phyloP scores from a whole-genome alignment of 2,113 vertebrate genomes.

The Burhinus bistriatus region DNA sequence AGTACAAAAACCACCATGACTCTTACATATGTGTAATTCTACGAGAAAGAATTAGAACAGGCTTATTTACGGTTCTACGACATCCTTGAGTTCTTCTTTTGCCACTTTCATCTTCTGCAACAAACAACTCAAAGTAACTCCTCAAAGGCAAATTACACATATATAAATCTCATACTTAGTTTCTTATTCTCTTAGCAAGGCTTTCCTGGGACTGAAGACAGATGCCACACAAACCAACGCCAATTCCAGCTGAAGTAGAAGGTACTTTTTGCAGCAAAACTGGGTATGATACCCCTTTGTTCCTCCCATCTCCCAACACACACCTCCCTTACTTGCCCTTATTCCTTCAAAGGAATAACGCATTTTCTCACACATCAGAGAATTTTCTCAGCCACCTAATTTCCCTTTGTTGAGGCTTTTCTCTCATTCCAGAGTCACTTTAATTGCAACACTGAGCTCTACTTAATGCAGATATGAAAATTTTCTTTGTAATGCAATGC shows the following conservation, averaged over 20 bases:
- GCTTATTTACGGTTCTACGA: background rate
- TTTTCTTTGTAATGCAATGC: background rate
- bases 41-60: background rate
- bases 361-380: background rate
- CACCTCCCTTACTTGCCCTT: background rate
- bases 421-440: background rate
- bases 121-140: background rate
- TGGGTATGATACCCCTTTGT: background rate
- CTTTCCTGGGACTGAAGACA: background rate
- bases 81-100: background rate
- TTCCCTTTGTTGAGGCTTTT: background rate
- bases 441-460: background rate
- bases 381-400: background rate
- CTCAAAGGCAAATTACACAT: background rate
- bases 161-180: background rate
- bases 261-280: background rate
- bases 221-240: background rate
- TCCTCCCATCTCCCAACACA: background rate
- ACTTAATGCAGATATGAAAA: background rate
- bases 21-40: background rate
- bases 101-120: background rate
- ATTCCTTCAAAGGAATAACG: slow-evolving; percentile 5
- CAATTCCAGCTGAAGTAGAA: background rate
- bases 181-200: background rate
- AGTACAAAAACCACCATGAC: background rate